Conservation (phyloP, 2,888 invertebrate species). For the Opisthograptis luteolata region DNA sequence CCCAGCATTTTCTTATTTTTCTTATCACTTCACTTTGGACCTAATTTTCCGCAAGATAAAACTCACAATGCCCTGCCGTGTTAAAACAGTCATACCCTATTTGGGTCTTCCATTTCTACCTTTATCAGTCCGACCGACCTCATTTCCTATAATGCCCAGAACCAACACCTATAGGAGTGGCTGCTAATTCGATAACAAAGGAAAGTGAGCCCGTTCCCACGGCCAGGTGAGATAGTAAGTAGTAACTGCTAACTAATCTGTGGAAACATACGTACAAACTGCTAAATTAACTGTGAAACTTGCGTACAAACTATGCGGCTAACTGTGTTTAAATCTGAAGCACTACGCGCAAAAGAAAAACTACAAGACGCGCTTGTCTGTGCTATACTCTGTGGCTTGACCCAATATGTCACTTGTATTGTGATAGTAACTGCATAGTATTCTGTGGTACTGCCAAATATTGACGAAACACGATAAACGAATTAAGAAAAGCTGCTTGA, state of each 20-base stretch:
- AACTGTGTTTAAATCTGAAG: no score
- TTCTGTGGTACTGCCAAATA: conserved; percentile 7
- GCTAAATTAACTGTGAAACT: neutral
- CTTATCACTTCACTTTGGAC: no score
- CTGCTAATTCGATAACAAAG: conserved; percentile 47
- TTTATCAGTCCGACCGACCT: conserved; percentile 14
- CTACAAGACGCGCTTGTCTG: no score
- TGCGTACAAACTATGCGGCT: neutral
- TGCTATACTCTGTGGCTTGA: neutral
- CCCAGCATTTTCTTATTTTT: no score
- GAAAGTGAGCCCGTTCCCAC: conserved; percentile 66
- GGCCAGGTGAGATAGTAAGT: conserved; percentile 56
- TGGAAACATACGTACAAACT: conserved; percentile 4
- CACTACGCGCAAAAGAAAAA: no score
- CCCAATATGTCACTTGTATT: neutral
- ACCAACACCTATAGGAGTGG: conserved; percentile 31
- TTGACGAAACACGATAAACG: conserved; percentile 17
- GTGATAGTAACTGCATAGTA: neutral
- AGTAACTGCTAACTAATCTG: conserved; percentile 2
- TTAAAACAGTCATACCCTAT: neutral
- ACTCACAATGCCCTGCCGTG: neutral
- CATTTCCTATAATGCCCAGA: conserved; percentile 22
- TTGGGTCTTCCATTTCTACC: conserved; percentile 6
- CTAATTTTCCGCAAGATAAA: no score
- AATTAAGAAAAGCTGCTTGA: conserved; percentile 4